Evolutionary conservation across 2,113 vertebrate genomes (phyloP), one percentile per base, ranked within the genome.

Genomic region (Motacilla tschutschensis): DNA sequence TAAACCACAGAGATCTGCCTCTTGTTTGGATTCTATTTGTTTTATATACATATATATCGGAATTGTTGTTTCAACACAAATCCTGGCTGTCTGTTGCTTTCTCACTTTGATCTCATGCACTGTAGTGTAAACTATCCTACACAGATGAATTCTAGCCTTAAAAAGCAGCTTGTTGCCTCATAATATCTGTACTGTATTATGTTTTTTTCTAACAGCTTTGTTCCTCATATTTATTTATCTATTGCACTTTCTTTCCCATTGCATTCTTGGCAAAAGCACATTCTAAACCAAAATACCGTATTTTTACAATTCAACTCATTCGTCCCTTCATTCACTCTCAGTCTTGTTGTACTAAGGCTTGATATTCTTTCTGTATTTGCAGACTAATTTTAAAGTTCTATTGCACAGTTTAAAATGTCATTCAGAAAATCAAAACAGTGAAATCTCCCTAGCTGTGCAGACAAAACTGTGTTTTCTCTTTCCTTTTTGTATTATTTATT

Each of bases 111-210:
- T 90, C 80, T 86, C 69, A 28, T 0, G 3, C 18, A 15, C 46
- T 35, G 15, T 40, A 79, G 40, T 14, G 33, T 80, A 77, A 64
- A 85, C 28, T 71, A 44, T 55, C 60, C 53, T 57, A 40, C 44
- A 85, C 79, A 65, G 74, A 41, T 0, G n/a, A 89, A 76, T 73
- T 84, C 55, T 71, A 58, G 31, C 50, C 33, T 82, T 79, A 79
- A 77, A 87, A 92, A 87, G 40, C 57, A 57, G 64, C 48, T 75
- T 67, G 41, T 90, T 93, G 25, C 46, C 63, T 90, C 40, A 43
- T 67, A 78, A 10, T 60, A 35, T 54, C 59, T 47, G 18, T 53
- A 29, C 12, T 41, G 20, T 77, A 43, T 26, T 79, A 13, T 36
- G 26, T 71, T 83, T 44, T 47, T 47, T 83, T 83, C 22, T 35